Evolutionary conservation across 2,797 vertebrate species (phyloP), one percentile per base, ranked within the genome.

Genomic region (Distichodus sexfasciatus): DNA sequence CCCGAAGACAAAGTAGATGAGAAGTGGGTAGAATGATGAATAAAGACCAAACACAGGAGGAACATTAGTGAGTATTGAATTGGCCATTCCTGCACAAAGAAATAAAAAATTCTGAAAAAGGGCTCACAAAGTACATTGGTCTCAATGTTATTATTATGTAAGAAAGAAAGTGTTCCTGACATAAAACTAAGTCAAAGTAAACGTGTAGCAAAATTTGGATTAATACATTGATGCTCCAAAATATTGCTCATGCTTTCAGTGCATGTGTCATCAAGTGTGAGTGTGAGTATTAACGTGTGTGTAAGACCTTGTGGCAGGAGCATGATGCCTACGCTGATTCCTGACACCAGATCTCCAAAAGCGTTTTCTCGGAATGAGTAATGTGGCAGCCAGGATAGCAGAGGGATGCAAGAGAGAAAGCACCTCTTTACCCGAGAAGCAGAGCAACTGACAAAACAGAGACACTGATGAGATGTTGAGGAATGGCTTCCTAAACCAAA

Each of bases 241-340:
- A n/a, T n/a, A n/a, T n/a, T n/a, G n/a, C n/a, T n/a, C n/a, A n/a
- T n/a, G n/a, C n/a, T n/a, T n/a, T n/a, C n/a, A n/a, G n/a, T n/a
- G n/a, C n/a, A n/a, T n/a, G n/a, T n/a, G n/a, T n/a, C n/a, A n/a
- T n/a, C n/a, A n/a, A n/a, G n/a, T 38, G 41, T 28, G 53, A 33
- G 31, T n/a, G 31, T 33, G 31, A 33, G 4, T 19, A 46, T 2
- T 5, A 46, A 46, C 12, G 43, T 14, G 1, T 67, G 28, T 19
- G 35, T 15, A 14, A 33, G 9, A 97, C 97, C 95, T 83, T 98
- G 96, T 1, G 97, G 88, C 29, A 90, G 69, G 21, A 90, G 88
- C 87, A 91, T 87, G 84, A 91, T 88, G 33, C 94, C 95, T 76
- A 97, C 94, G 2, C 96, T 97, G 87, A 99, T 85, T 41, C 96